A percentile compares a stretch with the other conserved stretches of the same genome.
Evolutionary conservation across 2,797 vertebrate genomes (phyloP).

Genomic region (Bovichtus variegatus): DNA sequence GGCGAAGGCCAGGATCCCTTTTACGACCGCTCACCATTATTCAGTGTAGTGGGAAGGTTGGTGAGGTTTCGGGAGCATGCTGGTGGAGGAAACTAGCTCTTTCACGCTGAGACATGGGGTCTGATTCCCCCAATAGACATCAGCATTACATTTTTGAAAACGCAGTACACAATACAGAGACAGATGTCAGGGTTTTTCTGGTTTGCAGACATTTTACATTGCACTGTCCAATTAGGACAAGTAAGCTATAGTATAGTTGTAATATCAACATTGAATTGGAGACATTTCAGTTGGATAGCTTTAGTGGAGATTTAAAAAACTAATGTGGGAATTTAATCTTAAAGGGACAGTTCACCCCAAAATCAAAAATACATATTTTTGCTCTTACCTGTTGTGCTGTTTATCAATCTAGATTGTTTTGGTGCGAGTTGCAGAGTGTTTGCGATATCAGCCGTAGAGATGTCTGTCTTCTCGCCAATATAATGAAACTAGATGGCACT

Average conservation of each 20-base stretch:
- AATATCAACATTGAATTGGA: conserved; percentile 10
- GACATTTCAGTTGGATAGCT: not conserved
- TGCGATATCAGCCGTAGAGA: no score
- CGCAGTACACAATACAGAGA: conserved; percentile 9
- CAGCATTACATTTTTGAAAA: conserved; percentile 5
- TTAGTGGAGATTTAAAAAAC: conserved; percentile 14
- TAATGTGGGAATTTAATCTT: conserved; percentile 18
- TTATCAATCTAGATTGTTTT: no score
- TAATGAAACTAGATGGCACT: no score
- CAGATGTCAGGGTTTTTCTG: conserved; percentile 8
- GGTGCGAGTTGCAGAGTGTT: no score
- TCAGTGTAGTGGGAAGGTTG: conserved; percentile 99
- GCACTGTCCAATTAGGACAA: not conserved
- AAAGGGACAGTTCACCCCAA: not conserved
- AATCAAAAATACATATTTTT: no score
- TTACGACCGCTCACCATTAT: conserved; percentile 99
- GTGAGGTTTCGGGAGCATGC: conserved; percentile 98
- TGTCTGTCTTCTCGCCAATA: no score
- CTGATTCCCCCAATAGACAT: conserved; percentile 34
- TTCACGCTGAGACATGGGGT: conserved; percentile 90
- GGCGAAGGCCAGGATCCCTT: conserved; percentile 98
- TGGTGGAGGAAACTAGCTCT: conserved; percentile 98
- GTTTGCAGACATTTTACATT: conserved; percentile 6
- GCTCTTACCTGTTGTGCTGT: no score
- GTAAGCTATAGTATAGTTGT: not conserved